Evolutionary conservation across 2,797 vertebrate species (phyloP), one percentile per base, ranked within the genome.

Genomic region (Danio tinwini): DNA sequence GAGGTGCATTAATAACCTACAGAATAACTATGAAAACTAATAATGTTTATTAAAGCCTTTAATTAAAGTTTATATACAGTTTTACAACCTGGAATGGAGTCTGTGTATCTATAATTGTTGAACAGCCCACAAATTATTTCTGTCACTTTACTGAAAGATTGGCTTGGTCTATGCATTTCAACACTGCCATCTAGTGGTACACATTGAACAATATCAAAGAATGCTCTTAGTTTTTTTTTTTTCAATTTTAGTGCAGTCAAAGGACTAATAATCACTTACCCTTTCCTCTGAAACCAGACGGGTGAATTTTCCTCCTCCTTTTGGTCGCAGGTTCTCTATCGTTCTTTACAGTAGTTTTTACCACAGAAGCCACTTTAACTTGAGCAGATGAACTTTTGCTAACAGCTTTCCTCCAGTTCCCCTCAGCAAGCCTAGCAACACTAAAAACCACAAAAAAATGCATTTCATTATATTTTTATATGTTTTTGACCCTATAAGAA

Each of bases 281-380:
- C 70, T 81, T 87, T 55, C 84, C 82, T 56, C 39, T 85, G 47
- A 87, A 79, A 13, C 63, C 74, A 52, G 84, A 85, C 0, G 68
- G 80, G 17, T 84, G 84, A 79, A 87, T 78, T 59, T 84, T 85
- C 47, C 84, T 87, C 42, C 45, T 85, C 65, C 67, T 86, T 64
- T 78, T 85, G 6, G 29, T 40, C 9, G 53, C 75, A 58, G 81
- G 40, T 65, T 81, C 71, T 76, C 29, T 13, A 61, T 29, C 53
- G 44, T 52, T 76, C 56, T 45, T 76, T 13, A 50, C 9, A 3
- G 71, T 58, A 47, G 84, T 84, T 84, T 82, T 82, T 58, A 87
- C 80, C 61, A 85, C 78, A 10, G 82, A 73, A 16, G 86, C 84
- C 4, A 84, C 17, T 84, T 85, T 87, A 40, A 85, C 78, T 21